Evolutionary conservation across 2,888 invertebrate species (phyloP).

Genomic region (Chouioia cunea): DNA sequence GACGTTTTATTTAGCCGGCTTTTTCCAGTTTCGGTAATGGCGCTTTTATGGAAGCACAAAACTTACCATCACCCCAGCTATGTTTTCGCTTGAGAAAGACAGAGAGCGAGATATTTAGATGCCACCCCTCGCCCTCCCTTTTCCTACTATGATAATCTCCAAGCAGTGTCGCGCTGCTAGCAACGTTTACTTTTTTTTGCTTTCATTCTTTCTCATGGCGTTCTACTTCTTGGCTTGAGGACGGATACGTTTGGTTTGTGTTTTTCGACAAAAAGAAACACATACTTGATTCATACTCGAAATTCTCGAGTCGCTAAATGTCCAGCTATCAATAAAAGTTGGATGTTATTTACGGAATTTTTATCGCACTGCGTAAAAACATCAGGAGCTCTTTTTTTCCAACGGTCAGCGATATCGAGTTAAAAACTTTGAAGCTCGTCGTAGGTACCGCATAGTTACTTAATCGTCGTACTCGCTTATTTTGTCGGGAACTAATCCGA

Average conservation of each 20-base stretch:
- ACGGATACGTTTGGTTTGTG: no score
- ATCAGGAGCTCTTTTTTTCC: background rate
- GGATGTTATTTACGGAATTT: background rate
- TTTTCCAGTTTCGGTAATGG: conserved; percentile 43
- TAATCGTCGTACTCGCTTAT: conserved; percentile 29
- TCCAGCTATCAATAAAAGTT: no score
- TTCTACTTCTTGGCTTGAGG: no score
- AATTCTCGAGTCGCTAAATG: no score
- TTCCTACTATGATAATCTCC: conserved; percentile 31
- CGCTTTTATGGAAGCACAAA: conserved; percentile 46
- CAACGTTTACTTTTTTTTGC: background rate
- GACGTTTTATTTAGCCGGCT: conserved; percentile 44
- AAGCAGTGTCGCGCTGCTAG: no score
- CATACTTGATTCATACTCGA: no score
- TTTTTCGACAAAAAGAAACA: background rate
- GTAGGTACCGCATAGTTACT: background rate
- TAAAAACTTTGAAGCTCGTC: background rate
- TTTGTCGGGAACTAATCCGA: conserved; percentile 43
- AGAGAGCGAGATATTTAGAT: conserved; percentile 41
- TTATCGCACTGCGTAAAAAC: conserved; percentile 27
- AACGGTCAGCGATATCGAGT: background rate
- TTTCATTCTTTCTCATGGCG: no score
- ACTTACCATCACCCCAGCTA: conserved; percentile 31
- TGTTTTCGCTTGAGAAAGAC: conserved; percentile 35
- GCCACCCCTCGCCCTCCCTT: conserved; percentile 2